Conservation (phyloP, 2,113 vertebrate genomes). For the Vulpes ferrilata region DNA sequence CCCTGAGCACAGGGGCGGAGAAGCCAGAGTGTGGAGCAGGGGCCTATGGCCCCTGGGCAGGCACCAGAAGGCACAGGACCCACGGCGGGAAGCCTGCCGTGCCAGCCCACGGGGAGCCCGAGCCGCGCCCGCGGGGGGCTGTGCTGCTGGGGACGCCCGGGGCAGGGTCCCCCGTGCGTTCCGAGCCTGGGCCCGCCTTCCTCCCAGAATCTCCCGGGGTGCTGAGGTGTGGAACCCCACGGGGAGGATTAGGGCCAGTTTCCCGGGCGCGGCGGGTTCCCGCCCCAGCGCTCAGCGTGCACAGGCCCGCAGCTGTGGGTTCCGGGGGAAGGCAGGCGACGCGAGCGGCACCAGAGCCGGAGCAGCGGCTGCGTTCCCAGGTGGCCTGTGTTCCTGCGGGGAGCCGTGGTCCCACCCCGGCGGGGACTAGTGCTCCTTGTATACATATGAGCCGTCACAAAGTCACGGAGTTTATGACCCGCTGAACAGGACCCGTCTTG, state of each 20-base stretch:
- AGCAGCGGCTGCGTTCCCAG: no score
- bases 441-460: rapidly evolving
- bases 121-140: no score
- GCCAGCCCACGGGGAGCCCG: no score
- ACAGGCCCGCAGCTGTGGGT: rapidly evolving
- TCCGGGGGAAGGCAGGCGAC: no score
- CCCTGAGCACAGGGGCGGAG: neutral
- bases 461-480: rapidly evolving
- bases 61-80: no score
- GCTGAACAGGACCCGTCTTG: neutral
- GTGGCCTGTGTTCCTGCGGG: neutral
- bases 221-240: rapidly evolving
- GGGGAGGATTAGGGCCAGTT: neutral
- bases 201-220: rapidly evolving
- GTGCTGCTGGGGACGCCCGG: no score
- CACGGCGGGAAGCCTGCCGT: neutral
- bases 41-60: no score
- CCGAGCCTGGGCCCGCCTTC: rapidly evolving
- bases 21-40: neutral
- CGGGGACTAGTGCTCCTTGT: neutral
- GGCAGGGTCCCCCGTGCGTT: rapidly evolving
- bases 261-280: rapidly evolving
- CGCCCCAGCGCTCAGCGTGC: rapidly evolving
- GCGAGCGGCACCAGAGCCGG: no score
- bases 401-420: rapidly evolving